phyloP scores from a whole-genome alignment of 1,140 invertebrate genomes.

The Phocides pigmalion region DNA sequence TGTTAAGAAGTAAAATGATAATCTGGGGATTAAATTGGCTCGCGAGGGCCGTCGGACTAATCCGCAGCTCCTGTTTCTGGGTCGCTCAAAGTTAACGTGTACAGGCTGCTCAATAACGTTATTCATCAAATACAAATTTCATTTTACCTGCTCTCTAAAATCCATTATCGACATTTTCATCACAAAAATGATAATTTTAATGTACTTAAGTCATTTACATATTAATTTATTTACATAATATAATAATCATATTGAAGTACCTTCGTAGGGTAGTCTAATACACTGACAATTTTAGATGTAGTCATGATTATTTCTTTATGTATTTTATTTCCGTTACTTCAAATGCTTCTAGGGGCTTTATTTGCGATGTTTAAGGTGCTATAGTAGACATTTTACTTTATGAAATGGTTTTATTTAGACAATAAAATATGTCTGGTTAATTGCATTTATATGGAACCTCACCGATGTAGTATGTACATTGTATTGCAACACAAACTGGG shows the following conservation, averaged over 20 bases:
- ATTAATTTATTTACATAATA: neutral
- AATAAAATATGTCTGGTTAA: slow-evolving; percentile 8
- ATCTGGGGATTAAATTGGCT: slow-evolving; percentile 34
- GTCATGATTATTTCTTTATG: slow-evolving; percentile 3
- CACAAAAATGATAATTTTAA: slow-evolving; percentile 13
- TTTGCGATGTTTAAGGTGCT: slow-evolving; percentile 43
- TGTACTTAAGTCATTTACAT: neutral
- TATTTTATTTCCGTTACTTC: slow-evolving; percentile 27
- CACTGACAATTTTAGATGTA: slow-evolving; percentile 47
- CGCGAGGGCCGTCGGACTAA: slow-evolving; percentile 65
- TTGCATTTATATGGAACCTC: slow-evolving; percentile 11
- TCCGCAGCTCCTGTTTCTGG: slow-evolving; percentile 69
- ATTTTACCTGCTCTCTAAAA: neutral
- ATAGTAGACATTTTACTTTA: slow-evolving; percentile 38
- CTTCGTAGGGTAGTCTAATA: slow-evolving; percentile 55
- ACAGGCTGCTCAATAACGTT: slow-evolving; percentile 56
- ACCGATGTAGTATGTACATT: neutral
- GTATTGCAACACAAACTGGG: slow-evolving; percentile 12
- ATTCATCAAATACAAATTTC: slow-evolving; percentile 10
- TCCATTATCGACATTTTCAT: slow-evolving; percentile 16
- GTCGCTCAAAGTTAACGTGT: slow-evolving; percentile 71
- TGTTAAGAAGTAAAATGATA: slow-evolving; percentile 30
- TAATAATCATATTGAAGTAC: neutral
- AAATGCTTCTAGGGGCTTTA: slow-evolving; percentile 47
- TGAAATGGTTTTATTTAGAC: slow-evolving; percentile 3